These are phyloP conservation scores for Selenia dentaria DNA, from an alignment of 2,888 invertebrate species.

Conservation along the genomic window DNA sequence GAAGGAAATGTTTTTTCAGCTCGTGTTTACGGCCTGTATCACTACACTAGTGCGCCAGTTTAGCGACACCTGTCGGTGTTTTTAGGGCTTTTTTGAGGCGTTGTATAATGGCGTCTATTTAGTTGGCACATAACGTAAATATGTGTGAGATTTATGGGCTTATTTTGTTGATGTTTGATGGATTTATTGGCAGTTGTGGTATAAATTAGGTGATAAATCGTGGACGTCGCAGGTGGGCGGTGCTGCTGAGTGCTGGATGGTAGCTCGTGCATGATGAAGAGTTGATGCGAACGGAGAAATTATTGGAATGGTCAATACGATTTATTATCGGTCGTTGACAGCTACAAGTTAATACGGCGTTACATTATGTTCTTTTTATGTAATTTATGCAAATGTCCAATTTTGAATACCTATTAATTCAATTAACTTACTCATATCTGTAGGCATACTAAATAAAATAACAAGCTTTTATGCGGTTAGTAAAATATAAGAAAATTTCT, in stretches of 20 bases:
- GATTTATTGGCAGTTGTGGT: conserved; percentile 71
- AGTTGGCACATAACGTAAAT: conserved; percentile 69
- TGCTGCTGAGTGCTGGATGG: conserved; percentile 30
- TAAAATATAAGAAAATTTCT: too few species aligned
- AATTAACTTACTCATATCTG: too few species aligned
- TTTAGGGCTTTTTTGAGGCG: conserved; percentile 24
- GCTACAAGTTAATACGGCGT: background rate
- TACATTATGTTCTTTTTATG: too few species aligned
- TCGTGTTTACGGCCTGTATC: conserved; percentile 61
- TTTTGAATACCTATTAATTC: too few species aligned
- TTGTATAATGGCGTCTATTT: conserved; percentile 47
- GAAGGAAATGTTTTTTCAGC: conserved; percentile 82
- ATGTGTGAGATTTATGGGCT: conserved; percentile 65
- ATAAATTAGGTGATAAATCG: conserved; percentile 66
- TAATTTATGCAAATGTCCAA: too few species aligned
- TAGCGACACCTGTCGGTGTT: conserved; percentile 60
- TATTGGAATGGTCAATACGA: conserved; percentile 17
- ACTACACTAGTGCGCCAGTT: conserved; percentile 46
- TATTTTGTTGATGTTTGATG: conserved; percentile 67
- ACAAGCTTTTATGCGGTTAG: too few species aligned
- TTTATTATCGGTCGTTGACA: conserved; percentile 5
- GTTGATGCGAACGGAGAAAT: conserved; percentile 35
- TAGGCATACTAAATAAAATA: too few species aligned
- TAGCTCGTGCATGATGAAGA: conserved; percentile 41
- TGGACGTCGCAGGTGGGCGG: conserved; percentile 62